These are phyloP conservation scores for Drosophila tani DNA, from an alignment of 1,140 invertebrate genomes.

Conservation along the genomic window DNA sequence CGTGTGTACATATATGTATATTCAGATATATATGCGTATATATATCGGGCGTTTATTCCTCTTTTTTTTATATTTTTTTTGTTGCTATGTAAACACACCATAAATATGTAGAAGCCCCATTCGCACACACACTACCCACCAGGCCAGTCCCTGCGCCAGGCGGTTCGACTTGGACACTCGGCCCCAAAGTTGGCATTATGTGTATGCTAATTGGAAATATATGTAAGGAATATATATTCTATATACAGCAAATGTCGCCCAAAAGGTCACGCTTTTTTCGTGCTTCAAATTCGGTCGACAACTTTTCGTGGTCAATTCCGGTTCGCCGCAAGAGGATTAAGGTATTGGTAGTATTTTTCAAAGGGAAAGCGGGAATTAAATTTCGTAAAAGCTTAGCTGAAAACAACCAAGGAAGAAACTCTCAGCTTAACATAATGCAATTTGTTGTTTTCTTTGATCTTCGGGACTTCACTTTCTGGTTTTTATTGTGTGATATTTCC, in stretches of 20 bases:
- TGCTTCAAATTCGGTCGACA: neutral
- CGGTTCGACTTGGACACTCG: neutral
- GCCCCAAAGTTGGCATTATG: conserved; percentile 21
- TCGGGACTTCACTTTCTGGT: neutral
- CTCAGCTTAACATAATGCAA: conserved; percentile 19
- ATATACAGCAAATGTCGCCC: neutral
- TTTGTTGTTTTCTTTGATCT: conserved; percentile 20
- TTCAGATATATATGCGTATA: neutral
- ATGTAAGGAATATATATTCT: neutral
- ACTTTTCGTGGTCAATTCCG: conserved; percentile 15
- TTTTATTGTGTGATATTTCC: too few relatives aligned
- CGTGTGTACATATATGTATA: neutral
- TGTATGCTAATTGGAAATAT: conserved; percentile 39
- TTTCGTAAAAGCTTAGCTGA: neutral
- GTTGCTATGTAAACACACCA: conserved; percentile 58
- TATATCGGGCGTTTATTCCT: conserved; percentile 32
- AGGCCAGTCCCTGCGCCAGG: conserved; percentile 5
- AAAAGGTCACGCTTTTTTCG: conserved; percentile 19
- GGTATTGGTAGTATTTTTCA: conserved; percentile 1
- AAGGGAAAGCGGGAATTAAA: neutral
- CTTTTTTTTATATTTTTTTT: conserved; percentile 24
- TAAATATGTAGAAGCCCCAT: conserved; percentile 53
- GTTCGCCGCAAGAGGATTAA: conserved; percentile 15
- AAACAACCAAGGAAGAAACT: neutral
- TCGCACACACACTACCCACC: conserved; percentile 2